Conservation (phyloP, 1,140 invertebrate species). For the Apis laboriosa region DNA sequence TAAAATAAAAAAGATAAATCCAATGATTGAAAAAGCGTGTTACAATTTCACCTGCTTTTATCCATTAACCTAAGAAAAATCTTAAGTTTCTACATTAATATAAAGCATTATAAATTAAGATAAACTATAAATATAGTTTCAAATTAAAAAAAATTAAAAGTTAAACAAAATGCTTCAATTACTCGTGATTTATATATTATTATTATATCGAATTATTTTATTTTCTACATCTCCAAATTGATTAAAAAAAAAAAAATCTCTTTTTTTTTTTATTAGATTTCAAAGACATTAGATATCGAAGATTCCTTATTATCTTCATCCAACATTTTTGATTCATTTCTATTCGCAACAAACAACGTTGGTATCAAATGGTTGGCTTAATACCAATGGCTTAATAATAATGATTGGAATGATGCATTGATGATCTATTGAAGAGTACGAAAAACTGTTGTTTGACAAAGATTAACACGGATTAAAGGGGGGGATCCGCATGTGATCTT, state of each 20-base stretch:
- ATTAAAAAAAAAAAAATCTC: neutral
- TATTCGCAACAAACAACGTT: slow-evolving; percentile 45
- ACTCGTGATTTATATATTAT: no score
- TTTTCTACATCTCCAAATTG: no score
- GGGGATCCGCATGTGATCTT: slow-evolving; percentile 14
- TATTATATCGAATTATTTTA: no score
- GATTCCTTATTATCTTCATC: slow-evolving; percentile 3
- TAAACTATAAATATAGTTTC: no score
- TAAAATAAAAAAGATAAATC: no score
- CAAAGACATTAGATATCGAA: neutral
- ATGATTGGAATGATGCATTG: neutral
- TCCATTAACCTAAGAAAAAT: no score
- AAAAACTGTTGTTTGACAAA: slow-evolving; percentile 38
- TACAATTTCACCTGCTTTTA: no score
- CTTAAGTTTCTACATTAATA: no score
- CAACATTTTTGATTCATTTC: slow-evolving; percentile 8
- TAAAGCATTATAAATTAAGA: no score
- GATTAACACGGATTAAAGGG: neutral
- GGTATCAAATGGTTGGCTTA: slow-evolving; percentile 49
- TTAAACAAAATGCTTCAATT: no score
- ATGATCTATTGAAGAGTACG: slow-evolving; percentile 8
- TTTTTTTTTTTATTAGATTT: slow-evolving; percentile 17
- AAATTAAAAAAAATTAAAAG: no score
- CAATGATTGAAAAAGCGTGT: no score
- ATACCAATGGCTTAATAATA: neutral